Conservation (phyloP, 2,888 invertebrate genomes). For the Heteromurus nitidus region DNA sequence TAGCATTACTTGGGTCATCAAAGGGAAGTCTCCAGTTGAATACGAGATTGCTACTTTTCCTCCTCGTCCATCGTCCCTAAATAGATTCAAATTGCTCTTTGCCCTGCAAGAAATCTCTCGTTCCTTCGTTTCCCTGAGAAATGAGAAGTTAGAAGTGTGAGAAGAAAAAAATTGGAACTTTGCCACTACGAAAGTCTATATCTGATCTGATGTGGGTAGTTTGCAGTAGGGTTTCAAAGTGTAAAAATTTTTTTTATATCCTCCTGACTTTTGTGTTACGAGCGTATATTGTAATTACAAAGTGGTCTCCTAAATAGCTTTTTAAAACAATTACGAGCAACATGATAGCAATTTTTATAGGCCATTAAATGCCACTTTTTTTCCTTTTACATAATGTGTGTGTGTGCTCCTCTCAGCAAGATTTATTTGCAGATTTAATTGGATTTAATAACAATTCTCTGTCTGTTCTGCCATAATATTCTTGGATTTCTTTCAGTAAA, state of each 20-base stretch:
- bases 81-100: constrained; percentile 52
- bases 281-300: constrained; percentile 18
- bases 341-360: constrained; percentile 71
- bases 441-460: constrained; percentile 23
- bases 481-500: constrained; percentile 36
- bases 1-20: constrained; percentile 44
- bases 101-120: not conserved
- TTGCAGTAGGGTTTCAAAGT: no score
- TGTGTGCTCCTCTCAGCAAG: constrained; percentile 5
- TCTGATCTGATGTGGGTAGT: no score
- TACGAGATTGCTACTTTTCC: constrained; percentile 58
- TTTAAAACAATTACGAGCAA: constrained; percentile 72
- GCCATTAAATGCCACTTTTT: constrained; percentile 46
- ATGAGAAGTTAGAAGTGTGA: no score
- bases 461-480: not conserved
- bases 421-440: constrained; percentile 50
- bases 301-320: constrained; percentile 64
- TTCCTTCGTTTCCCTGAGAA: not conserved
- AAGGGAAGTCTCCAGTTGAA: constrained; percentile 29
- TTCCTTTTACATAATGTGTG: no score
- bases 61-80: constrained; percentile 9
- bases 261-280: not conserved
- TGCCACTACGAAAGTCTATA: constrained; percentile 40
- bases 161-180: constrained; percentile 39
- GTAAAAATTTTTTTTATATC: no score